Conservation (phyloP, 2,888 invertebrate genomes). For the Cancer borealis region DNA sequence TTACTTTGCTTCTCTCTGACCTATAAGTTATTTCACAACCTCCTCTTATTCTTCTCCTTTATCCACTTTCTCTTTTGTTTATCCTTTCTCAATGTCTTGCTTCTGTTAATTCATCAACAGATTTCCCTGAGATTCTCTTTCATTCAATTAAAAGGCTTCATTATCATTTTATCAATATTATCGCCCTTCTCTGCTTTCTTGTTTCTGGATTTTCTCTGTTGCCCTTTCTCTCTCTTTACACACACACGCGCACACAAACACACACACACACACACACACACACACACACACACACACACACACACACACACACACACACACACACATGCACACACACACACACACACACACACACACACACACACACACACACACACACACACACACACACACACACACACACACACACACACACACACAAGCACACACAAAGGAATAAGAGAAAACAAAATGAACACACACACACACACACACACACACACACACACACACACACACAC, state of each 20-base stretch:
- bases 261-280: not conserved
- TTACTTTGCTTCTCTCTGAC: not conserved
- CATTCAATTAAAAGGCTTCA: not conserved
- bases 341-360: too few relatives aligned
- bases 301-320: not conserved
- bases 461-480: not conserved
- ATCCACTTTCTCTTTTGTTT: not conserved
- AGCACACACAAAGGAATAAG: not conserved
- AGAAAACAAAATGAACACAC: not conserved
- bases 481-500: too few relatives aligned
- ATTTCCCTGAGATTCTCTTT: not conserved
- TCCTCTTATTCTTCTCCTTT: too few relatives aligned
- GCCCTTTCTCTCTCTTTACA: not conserved
- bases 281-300: not conserved
- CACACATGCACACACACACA: not conserved
- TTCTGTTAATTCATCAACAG: not conserved
- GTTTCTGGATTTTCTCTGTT: not conserved
- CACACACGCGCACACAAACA: not conserved
- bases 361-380: too few relatives aligned
- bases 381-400: not conserved
- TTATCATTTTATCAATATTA: not conserved
- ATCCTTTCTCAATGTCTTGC: not conserved
- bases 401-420: not conserved
- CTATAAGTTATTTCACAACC: too few relatives aligned
- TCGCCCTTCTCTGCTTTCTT: not conserved